Evolutionary conservation across 2,113 vertebrate genomes (phyloP), one percentile per base, ranked within the genome.

Genomic region (Ptychochromis oligacanthus): DNA sequence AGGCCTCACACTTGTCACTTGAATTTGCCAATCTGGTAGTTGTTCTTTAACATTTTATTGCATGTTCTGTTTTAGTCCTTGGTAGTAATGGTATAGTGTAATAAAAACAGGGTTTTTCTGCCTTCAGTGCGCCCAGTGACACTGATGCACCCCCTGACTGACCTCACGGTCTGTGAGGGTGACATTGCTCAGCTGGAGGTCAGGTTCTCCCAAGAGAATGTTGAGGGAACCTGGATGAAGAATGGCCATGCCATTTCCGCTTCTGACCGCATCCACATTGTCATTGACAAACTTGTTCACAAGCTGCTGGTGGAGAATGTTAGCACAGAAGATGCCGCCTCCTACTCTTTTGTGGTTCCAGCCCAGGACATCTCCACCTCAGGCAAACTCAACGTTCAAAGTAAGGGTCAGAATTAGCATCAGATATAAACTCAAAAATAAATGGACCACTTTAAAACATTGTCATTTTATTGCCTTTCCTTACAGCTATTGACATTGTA

Each of bases 151-250:
- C 98, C 97, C 80, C 95, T 99, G 72, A 93, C 95, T 36, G 98
- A 99, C 94, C 92, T 98, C 86, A 97, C 96, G 7, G 95, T 99
- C 83, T 99, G 98, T 7, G 98, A 99, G 89, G 97, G 98, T n/a
- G 98, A 99, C 93, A 99, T 99, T 2, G 97, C 97, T 79, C 97
- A 99, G 83, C 91, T 99, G 84, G 98, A 99, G 95, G 97, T 99
- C 55, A 97, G 96, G 93, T 97, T 99, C 80, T 99, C 98, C 65
- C 96, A 98, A 78, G 98, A 98, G 95, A 97, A 98, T 2, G 97
- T 97, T 26, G 98, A 99, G 87, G 98, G 97, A 18, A 89, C 94
- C 84, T 99, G 98, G 98, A 96, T 97, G 96, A 99, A 97, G 95
- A 96, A 96, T 59, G 96, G 96, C 5, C 88, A 96, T 52, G 96